phyloP scores from a whole-genome alignment of 2,113 vertebrate genomes.

The Cygnus atratus region DNA sequence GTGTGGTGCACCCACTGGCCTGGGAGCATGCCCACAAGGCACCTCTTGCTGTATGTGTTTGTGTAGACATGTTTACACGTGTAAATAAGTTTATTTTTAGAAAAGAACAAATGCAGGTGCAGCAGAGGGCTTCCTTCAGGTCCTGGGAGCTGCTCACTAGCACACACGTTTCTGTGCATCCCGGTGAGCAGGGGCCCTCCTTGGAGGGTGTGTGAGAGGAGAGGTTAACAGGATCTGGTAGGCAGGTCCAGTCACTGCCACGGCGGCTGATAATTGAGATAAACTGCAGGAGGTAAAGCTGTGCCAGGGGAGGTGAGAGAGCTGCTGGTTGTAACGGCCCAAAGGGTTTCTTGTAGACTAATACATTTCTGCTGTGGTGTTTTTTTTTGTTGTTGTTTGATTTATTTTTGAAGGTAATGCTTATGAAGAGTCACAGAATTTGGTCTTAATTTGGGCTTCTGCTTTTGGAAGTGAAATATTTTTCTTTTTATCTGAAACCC shows the following conservation, averaged over 20 bases:
- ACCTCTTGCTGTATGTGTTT: no score
- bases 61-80: no score
- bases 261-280: conserved; percentile 64
- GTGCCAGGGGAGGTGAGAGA: background rate
- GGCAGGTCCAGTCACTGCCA: background rate
- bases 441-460: background rate
- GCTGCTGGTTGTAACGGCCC: conserved; percentile 22
- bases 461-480: background rate
- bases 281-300: conserved; percentile 62
- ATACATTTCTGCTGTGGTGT: background rate
- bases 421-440: background rate
- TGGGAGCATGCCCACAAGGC: background rate
- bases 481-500: background rate
- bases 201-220: background rate
- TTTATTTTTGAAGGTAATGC: background rate
- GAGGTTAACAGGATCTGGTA: conserved; percentile 62
- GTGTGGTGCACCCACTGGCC: background rate
- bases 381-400: background rate
- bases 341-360: conserved; percentile 61
- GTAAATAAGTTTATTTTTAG: no score
- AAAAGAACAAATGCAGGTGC: no score
- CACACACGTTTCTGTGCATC: conserved; percentile 3
- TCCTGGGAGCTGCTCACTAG: background rate
- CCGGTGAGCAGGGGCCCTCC: background rate
- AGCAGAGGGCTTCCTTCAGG: background rate